Conservation (phyloP, 2,113 vertebrate genomes). For the Melanotaenia duboulayi region DNA sequence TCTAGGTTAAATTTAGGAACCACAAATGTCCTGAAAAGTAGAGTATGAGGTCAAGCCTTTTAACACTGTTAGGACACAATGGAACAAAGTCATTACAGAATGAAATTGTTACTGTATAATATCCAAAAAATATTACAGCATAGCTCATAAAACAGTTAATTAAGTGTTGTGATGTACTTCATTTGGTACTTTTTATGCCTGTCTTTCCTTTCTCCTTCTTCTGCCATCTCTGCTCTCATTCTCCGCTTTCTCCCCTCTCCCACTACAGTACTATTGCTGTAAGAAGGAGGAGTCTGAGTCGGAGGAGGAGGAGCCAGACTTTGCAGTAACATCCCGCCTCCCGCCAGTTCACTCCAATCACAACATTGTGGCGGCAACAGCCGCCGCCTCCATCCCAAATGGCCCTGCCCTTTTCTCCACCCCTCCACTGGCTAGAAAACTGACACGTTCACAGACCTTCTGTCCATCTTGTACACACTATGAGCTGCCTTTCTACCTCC, state of each 20-base stretch:
- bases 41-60: neutral
- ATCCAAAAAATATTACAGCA: neutral
- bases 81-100: neutral
- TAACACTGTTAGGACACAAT: neutral
- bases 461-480: slow-evolving; percentile 90
- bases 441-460: slow-evolving; percentile 84
- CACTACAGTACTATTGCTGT: slow-evolving; percentile 94
- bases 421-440: slow-evolving; percentile 85
- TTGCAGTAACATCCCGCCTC: slow-evolving; percentile 89
- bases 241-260: neutral
- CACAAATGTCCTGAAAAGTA: slow-evolving; percentile 26
- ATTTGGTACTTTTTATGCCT: neutral
- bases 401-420: slow-evolving; percentile 88
- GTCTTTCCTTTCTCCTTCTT: neutral
- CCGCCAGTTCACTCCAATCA: slow-evolving; percentile 92
- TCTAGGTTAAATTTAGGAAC: slow-evolving; percentile 10
- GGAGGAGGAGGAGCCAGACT: slow-evolving; percentile 98
- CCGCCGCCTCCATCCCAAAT: slow-evolving; percentile 83
- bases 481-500: slow-evolving; percentile 92
- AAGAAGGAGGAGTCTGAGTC: slow-evolving; percentile 94
- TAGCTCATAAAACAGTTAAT: too few relatives aligned
- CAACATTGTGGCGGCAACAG: slow-evolving; percentile 87
- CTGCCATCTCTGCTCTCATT: neutral
- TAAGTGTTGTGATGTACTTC: neutral
- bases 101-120: neutral